Percentiles rank a stretch among this genome's conserved stretches.
Evolutionary conservation across 30 jellyfish, hydroid and myxozoan species (phyloP).

Genomic region (Nemopilema nomurai): DNA sequence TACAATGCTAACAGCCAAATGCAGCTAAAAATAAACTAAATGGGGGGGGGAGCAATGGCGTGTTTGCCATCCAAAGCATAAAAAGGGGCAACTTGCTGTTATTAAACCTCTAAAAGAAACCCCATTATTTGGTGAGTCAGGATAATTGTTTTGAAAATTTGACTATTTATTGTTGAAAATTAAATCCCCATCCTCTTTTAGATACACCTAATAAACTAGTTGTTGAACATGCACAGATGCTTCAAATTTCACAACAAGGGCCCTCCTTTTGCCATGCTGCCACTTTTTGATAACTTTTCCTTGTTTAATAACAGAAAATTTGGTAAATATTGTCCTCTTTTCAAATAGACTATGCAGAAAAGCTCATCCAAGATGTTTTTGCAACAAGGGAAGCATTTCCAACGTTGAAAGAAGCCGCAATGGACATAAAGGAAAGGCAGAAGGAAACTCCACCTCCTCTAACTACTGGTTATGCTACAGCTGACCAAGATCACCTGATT

Average conservation of each 20-base stretch:
- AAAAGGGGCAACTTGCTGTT: too few species aligned
- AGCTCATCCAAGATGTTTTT: neutral
- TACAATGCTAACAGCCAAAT: too few species aligned
- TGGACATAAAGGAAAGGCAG: constrained; percentile 2
- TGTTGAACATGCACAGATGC: too few species aligned
- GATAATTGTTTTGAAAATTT: too few species aligned
- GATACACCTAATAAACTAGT: too few species aligned
- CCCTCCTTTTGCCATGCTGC: neutral
- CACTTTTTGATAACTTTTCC: neutral
- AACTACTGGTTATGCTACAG: neutral
- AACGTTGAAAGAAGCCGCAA: neutral
- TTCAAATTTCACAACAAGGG: constrained; percentile 2
- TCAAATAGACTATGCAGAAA: constrained; percentile 3
- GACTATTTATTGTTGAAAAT: too few species aligned
- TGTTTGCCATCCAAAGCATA: too few species aligned
- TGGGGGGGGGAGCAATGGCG: too few species aligned
- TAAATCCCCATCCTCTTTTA: too few species aligned
- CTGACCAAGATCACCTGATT: neutral
- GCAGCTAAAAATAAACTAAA: too few species aligned
- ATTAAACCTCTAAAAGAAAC: too few species aligned
- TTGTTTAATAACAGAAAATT: neutral
- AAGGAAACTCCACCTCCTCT: constrained; percentile 2
- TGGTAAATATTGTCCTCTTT: neutral
- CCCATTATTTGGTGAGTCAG: too few species aligned
- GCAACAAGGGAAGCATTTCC: constrained; percentile 1